Evolutionary conservation across 2,797 vertebrate genomes (phyloP), one percentile per base, ranked within the genome.

Genomic region (Nyctalus aviator): DNA sequence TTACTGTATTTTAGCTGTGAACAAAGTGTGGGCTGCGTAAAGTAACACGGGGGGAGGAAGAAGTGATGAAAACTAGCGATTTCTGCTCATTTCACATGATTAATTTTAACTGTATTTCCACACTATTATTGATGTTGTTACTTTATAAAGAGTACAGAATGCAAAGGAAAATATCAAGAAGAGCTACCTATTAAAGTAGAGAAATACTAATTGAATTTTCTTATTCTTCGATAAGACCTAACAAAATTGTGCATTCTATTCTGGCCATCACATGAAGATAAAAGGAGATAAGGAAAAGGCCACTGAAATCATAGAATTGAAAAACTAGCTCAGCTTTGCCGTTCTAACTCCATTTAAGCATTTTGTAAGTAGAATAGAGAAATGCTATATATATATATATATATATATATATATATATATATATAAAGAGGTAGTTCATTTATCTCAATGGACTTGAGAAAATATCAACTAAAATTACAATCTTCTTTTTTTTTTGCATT

Each of bases 101-200:
- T 75, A 59, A 68, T 7, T 57, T 89, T 84, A 94, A 82, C 41
- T 86, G 2, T 66, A 83, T 90, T 85, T 92, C 37, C 87, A 66
- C n/a, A 71, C 15, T 48, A 73, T 4, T 85, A 21, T 84, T 86
- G 46, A 32, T 1, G 23, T 27, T 69, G 12, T 35, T 57, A 50
- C 66, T 73, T 84, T 90, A 69, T 62, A 73, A 91, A 79, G 46
- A 18, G 18, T 21, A 86, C 66, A 68, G 2, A 48, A 84, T 62
- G 9, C 25, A 77, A 91, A 96, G n/a, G 32, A 66, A 88, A 90
- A 81, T 84, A 93, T 76, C 25, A 93, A 92, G 30, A 89, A 71
- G 35, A 81, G 27, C 14, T 82, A 30, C 4, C 30, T 94, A 71
- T 77, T 88, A 95, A 87, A 32, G 32, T 17, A 50, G 30, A 23